Percentiles rank a stretch among this genome's conserved stretches.
phyloP scores from a whole-genome alignment of 2,888 invertebrate genomes.

The Drosophila algonquin region DNA sequence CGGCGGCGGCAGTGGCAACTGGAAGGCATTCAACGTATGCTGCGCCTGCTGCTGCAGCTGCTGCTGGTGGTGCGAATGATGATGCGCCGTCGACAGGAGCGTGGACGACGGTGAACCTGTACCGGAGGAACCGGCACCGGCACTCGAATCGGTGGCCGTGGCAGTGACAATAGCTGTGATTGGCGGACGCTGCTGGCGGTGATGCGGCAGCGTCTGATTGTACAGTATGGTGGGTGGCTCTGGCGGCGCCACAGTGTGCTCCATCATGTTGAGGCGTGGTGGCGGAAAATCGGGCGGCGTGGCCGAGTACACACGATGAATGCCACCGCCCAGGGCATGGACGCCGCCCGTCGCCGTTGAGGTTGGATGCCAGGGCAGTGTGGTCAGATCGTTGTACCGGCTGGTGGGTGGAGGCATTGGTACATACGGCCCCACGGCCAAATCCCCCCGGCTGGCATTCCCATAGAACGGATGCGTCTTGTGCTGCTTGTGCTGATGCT shows the following conservation, averaged over 20 bases:
- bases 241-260: constrained; percentile 71
- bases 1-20: constrained; percentile 57
- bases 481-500: constrained; percentile 52
- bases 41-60: constrained; percentile 52
- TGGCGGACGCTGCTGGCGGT: constrained; percentile 22
- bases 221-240: constrained; percentile 70
- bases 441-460: constrained; percentile 53
- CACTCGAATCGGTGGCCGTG: constrained; percentile 46
- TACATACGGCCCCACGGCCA: constrained; percentile 31
- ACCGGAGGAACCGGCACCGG: not conserved
- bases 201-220: constrained; percentile 60
- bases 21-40: constrained; percentile 61
- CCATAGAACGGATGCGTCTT: constrained; percentile 58
- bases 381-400: constrained; percentile 63
- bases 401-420: constrained; percentile 49
- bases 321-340: constrained; percentile 16
- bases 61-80: constrained; percentile 59
- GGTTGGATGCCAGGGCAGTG: constrained; percentile 66
- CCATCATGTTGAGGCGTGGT: constrained; percentile 68
- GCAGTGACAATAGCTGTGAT: constrained; percentile 54
- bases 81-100: constrained; percentile 49
- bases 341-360: constrained; percentile 13
- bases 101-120: not conserved
- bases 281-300: constrained; percentile 79
- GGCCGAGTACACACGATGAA: constrained; percentile 64